Base-by-base conservation (phyloP, 2,888 invertebrate genomes). In the Brachynemurus nebulosus region DNA sequence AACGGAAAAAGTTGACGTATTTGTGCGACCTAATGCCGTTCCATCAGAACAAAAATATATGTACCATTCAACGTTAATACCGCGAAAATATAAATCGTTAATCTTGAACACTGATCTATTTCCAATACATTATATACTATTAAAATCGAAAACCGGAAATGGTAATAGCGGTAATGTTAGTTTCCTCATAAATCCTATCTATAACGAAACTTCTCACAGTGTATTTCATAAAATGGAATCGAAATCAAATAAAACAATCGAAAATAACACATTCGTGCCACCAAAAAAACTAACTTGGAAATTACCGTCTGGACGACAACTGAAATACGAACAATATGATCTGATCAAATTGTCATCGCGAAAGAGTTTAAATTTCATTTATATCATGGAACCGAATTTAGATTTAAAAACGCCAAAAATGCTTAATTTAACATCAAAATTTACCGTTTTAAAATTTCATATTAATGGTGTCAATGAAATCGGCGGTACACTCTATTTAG, bases 401-500 rank as follows among this genome's bases (percentile, higher is more conserved):
- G 76, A 20, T 74, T 81, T 54, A 76, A 80, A 6, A 76, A 76
- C 59, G 73, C 80, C 3, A 77, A 82, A 47, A 85, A 82, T 57
- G 4, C 61, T 88, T 18, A 82, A 85, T 56, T 58, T 88, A 36
- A 78, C 79, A 8, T 76, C 69, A 2, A 72, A 73, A 52, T 69
- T 78, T 20, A 74, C 74, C 34, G 70, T 78, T 1, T 67, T 88
- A 42, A 73, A 77, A 49, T 86, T 88, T 57, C 69, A 72, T 45
- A 67, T 90, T 9, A 75, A 78, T 27, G 72, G 79, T 45, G 72
- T 80, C 18, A 67, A 73, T 45, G 90, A 90, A 55, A 78, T 83
- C 23, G 91, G 91, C 0, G 90, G 90, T 0, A 86, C 83, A 2
- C 58, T 89, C 16, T 72, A 76, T 1, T 71, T 86, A 50, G 80